These are phyloP conservation scores for Aphelenchoides bicaudatus DNA, from an alignment of 2,888 invertebrate genomes.

Conservation along the genomic window DNA sequence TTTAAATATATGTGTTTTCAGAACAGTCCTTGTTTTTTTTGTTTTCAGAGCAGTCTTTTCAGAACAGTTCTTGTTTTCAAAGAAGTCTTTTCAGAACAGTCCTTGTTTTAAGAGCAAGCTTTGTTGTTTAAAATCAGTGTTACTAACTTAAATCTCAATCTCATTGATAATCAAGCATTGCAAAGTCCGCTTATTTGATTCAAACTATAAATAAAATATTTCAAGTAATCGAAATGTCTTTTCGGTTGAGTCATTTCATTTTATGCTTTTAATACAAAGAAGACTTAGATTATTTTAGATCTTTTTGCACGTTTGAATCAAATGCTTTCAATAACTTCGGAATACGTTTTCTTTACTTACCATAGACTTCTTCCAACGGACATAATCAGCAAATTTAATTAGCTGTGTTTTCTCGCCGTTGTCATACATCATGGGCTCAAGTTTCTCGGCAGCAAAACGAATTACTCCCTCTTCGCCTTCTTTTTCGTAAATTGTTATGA, in stretches of 20 bases:
- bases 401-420: slow-evolving; percentile 78
- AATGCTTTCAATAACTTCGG: not conserved
- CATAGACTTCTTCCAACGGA: slow-evolving; percentile 71
- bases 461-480: slow-evolving; percentile 70
- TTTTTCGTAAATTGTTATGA: slow-evolving; percentile 71
- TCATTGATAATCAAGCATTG: not conserved
- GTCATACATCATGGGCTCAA: slow-evolving; percentile 62
- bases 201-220: too few species aligned
- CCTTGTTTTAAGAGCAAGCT: not conserved
- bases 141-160: not conserved
- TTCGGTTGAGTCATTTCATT: too few species aligned
- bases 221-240: too few species aligned
- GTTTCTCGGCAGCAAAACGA: slow-evolving; percentile 48
- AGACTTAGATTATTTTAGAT: too few species aligned
- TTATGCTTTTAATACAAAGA: too few species aligned
- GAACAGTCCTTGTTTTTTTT: not conserved
- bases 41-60: not conserved
- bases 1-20: not conserved
- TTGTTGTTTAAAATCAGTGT: not conserved
- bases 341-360: slow-evolving; percentile 30
- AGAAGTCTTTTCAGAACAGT: not conserved
- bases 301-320: too few species aligned
- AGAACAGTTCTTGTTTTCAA: not conserved
- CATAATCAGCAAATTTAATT: slow-evolving; percentile 76
- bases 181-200: too few species aligned